phyloP scores from a whole-genome alignment of 2,113 vertebrate species.

The Phylloscopus whistleri region DNA sequence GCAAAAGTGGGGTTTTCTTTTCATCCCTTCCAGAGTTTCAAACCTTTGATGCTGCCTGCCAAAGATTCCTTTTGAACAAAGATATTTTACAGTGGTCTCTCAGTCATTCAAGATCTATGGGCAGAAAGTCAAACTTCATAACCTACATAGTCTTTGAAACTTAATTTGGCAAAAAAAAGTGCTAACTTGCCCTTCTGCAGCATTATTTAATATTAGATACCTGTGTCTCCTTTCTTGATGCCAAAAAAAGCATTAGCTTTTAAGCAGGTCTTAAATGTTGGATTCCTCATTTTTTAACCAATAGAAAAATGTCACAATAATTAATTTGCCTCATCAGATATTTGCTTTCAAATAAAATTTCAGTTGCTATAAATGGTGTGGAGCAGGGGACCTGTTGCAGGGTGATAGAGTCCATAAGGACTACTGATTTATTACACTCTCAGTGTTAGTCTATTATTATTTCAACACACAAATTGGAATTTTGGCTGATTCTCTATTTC shows the following conservation, averaged over 20 bases:
- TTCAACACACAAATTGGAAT: conserved; percentile 1
- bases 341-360: conserved; percentile 56
- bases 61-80: conserved; percentile 68
- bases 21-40: conserved; percentile 55
- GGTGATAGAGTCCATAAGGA: background rate
- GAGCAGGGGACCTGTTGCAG: background rate
- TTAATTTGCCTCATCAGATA: conserved; percentile 64
- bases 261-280: conserved; percentile 1
- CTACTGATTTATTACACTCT: conserved; percentile 4
- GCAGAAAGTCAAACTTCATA: conserved; percentile 65
- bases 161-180: conserved; percentile 72
- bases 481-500: background rate
- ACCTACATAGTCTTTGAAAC: conserved; percentile 69
- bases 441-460: background rate
- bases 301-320: conserved; percentile 55
- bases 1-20: conserved; percentile 62
- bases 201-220: conserved; percentile 65
- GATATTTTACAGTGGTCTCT: conserved; percentile 49
- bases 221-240: conserved; percentile 44
- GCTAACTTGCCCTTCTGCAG: conserved; percentile 61
- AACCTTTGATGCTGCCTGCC: conserved; percentile 60
- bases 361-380: background rate
- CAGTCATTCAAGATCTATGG: conserved; percentile 66
- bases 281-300: conserved; percentile 56
- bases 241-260: conserved; percentile 61